Evolutionary conservation across 2,113 vertebrate species (phyloP), one percentile per base, ranked within the genome.

Genomic region (Cebidichthys violaceus): DNA sequence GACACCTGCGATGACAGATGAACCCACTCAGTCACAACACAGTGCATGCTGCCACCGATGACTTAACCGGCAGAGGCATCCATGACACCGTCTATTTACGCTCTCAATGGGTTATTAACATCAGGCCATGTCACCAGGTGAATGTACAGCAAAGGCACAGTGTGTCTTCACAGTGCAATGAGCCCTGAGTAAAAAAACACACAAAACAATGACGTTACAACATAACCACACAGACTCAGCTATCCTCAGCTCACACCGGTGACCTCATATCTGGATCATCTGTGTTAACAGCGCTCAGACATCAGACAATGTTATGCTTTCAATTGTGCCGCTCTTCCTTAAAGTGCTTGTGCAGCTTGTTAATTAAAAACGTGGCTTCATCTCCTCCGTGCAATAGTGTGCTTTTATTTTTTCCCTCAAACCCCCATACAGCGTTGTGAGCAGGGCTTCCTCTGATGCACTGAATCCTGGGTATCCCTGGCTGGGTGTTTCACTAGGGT

Each of bases 261-360:
- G 90, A 88, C 88, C 88, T 90, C 85, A 83, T 75, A 77, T 84
- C 88, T 79, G 79, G 69, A 89, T 85, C 77, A 71, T 83, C 85
- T 17, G 70, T 55, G 81, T 59, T 33, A 50, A 47, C 82, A 3
- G 60, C 47, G 11, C 69, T 55, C 77, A 75, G 57, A 83, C 76
- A 75, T 66, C 59, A 57, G 60, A 70, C 77, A 15, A 77, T 70
- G 62, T 52, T 60, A 67, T 33, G 50, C 54, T 67, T 75, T 55
- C 60, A 15, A 39, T 18, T 27, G 55, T 39, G 82, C 73, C 11
- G 54, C 73, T 78, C 69, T 61, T 73, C 24, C 86, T 74, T 33
- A 41, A 73, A 76, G 55, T 79, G 70, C 79, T 77, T 69, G 70
- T 45, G 82, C 78, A 70, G 84, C 78, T 54, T 69, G 74, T 81